A percentile compares a stretch with the other conserved stretches of the same genome.
phyloP scores from a whole-genome alignment of 2,797 vertebrate species.

The Sciurus vulgaris region DNA sequence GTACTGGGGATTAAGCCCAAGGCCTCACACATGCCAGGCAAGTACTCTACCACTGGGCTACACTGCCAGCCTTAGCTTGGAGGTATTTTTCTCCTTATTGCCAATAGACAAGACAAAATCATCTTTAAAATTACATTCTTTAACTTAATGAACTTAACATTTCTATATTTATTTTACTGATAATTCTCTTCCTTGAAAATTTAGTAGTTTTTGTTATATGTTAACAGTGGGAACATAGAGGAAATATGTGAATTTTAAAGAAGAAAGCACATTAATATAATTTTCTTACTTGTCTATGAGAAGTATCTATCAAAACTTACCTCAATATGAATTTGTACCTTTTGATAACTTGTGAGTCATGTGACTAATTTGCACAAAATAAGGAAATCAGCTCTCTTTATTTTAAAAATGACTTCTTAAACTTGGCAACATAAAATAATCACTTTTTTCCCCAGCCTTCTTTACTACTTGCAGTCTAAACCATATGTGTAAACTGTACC shows the following conservation, averaged over 20 bases:
- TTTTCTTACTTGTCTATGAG: constrained; percentile 58
- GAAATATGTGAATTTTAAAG: constrained; percentile 47
- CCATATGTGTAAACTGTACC: not conserved
- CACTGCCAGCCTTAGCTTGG: too few species aligned
- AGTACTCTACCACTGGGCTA: too few species aligned
- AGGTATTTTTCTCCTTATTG: not conserved
- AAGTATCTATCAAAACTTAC: constrained; percentile 39
- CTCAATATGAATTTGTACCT: constrained; percentile 2
- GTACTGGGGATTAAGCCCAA: too few species aligned
- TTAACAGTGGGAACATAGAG: not conserved
- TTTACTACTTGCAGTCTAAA: not conserved
- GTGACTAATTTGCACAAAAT: constrained; percentile 25
- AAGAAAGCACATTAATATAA: constrained; percentile 36
- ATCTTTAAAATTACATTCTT: constrained; percentile 9
- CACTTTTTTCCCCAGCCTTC: not conserved
- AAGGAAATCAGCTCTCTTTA: not conserved
- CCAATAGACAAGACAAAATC: not conserved
- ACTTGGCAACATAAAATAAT: not conserved
- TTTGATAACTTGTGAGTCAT: constrained; percentile 44
- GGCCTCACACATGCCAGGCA: too few species aligned
- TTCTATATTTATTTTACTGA: not conserved
- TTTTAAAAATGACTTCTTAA: constrained; percentile 12
- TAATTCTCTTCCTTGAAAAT: not conserved
- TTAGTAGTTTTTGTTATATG: not conserved
- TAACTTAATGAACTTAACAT: not conserved